Base-by-base conservation (phyloP, 2,797 vertebrate genomes). In the Varecia variegata region DNA sequence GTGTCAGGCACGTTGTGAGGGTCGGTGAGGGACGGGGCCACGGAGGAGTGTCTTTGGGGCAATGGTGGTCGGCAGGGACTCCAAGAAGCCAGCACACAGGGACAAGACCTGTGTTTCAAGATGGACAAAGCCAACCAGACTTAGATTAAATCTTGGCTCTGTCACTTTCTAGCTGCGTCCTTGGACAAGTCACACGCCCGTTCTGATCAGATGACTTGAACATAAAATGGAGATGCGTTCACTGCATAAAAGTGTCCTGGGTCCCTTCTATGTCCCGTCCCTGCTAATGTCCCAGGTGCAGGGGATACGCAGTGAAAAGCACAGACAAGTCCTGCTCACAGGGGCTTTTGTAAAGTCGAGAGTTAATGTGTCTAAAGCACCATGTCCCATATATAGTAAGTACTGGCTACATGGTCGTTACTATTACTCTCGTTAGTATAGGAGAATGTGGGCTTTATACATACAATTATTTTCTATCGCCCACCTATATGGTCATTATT, bases 21-120 rank as follows among this genome's bases (percentile, higher is more conserved):
- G 12, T 38, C 2, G 0, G 43, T 25, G 58, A 71, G 11, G 18
- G 7, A 3, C 0, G 0, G 27, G 27, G 27, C 4, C 18, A 0
- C 20, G 13, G 17, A n/a, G 54, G 32, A 43, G 30, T 54, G 77
- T 84, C 86, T 83, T 74, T 21, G 50, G 40, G 23, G n/a, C 5
- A n/a, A 7, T 11, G 30, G 40, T 71, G 43, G 15, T 2, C 17
- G 17, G 27, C 50, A 27, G 43, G 40, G 52, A 67, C n/a, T 65
- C 40, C 81, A 47, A 73, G 56, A 96, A 83, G 68, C 52, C 73
- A 50, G 40, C 15, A n/a, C 47, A 1, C 4, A 15, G n/a, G 35
- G 30, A 80, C 27, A 67, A 68, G 35, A 13, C 7, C 43, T 40
- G 35, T 58, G 65, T 62, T 40, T 32, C 11, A 21, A 21, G 3